Percentiles rank a stretch among this genome's conserved stretches.
Evolutionary conservation across 2,113 vertebrate genomes (phyloP).

Genomic region (Colossoma macropomum): DNA sequence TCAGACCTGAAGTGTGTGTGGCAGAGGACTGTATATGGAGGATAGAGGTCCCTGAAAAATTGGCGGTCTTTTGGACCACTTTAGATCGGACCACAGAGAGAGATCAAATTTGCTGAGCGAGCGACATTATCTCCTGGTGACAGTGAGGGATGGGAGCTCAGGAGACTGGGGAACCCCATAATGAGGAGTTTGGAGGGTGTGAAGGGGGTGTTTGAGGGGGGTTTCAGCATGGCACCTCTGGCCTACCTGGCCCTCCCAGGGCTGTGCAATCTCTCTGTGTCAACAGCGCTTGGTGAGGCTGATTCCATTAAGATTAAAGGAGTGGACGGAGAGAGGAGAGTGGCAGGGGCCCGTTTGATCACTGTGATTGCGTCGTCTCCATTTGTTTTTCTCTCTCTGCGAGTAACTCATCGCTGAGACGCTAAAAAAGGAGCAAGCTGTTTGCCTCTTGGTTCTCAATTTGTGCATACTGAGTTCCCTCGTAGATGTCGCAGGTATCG

Average conservation of each 20-base stretch:
- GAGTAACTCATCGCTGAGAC: constrained; percentile 63
- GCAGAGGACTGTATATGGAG: constrained; percentile 20
- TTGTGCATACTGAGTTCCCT: neutral
- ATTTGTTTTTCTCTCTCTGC: constrained; percentile 61
- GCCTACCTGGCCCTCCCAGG: constrained; percentile 90
- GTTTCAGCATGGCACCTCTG: constrained; percentile 77
- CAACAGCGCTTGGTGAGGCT: constrained; percentile 91
- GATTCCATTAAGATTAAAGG: constrained; percentile 99
- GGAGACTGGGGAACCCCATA: constrained; percentile 85
- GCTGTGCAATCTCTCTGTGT: constrained; percentile 98
- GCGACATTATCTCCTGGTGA: constrained; percentile 74
- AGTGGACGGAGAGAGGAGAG: constrained; percentile 75
- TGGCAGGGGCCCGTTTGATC: constrained; percentile 90
- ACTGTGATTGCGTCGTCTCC: constrained; percentile 82
- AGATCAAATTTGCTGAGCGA: constrained; percentile 73
- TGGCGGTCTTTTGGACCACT: constrained; percentile 52
- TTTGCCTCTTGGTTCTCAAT: neutral
- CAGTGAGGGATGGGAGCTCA: constrained; percentile 89
- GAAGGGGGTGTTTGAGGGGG: constrained; percentile 60
- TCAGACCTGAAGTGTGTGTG: constrained; percentile 20
- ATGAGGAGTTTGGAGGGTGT: constrained; percentile 81
- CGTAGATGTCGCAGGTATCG: neutral
- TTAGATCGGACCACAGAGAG: constrained; percentile 71
- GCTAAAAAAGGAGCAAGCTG: constrained; percentile 46
- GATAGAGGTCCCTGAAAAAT: constrained; percentile 62